Conservation (phyloP, 2,113 vertebrate genomes). For the Tachysurus vachellii region DNA sequence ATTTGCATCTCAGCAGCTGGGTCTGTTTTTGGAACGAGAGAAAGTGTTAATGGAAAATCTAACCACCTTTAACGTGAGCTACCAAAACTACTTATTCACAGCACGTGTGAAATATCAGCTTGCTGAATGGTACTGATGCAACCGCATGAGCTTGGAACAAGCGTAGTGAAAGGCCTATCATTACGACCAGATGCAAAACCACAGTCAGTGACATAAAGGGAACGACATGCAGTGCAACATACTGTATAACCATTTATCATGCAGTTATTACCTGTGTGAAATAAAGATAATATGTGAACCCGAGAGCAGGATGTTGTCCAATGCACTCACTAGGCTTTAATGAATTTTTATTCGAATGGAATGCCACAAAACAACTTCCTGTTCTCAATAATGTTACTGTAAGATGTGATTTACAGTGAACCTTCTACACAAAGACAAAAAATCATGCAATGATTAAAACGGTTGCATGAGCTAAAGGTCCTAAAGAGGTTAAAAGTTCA, state of each 20-base stretch:
- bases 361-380: background rate
- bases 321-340: background rate
- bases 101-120: conserved; percentile 15
- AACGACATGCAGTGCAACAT: background rate
- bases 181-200: conserved; percentile 23
- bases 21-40: conserved; percentile 6
- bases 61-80: background rate
- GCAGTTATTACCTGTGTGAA: background rate
- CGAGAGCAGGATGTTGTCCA: background rate
- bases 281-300: background rate
- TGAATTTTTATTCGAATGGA: background rate
- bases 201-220: conserved; percentile 15
- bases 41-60: conserved; percentile 24
- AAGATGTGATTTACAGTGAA: background rate
- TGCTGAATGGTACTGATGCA: background rate
- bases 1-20: conserved; percentile 3
- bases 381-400: background rate
- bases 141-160: conserved; percentile 19
- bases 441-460: background rate
- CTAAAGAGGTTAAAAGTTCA: background rate
- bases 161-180: conserved; percentile 11
- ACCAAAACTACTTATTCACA: conserved; percentile 20
- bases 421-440: background rate
- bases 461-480: background rate
- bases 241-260: background rate